Percentiles rank a stretch among this genome's conserved stretches.
phyloP scores from a whole-genome alignment of 1,140 invertebrate genomes.

The Aleiodes sp. region DNA sequence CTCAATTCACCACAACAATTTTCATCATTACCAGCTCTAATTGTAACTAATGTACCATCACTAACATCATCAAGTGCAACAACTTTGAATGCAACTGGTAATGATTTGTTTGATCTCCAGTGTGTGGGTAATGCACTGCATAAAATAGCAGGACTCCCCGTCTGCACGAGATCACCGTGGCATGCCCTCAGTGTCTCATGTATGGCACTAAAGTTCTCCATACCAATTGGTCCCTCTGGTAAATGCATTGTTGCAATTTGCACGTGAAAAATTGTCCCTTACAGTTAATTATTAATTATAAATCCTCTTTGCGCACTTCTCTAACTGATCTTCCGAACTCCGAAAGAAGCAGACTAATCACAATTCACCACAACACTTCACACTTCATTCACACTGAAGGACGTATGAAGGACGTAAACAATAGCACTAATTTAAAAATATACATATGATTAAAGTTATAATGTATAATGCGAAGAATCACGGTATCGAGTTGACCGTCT shows the following conservation, averaged over 20 bases:
- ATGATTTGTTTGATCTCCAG: slow-evolving; percentile 96
- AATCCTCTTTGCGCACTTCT: background rate
- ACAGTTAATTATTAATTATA: background rate
- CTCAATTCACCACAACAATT: slow-evolving; percentile 94
- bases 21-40: slow-evolving; percentile 95
- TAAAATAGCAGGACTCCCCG: slow-evolving; percentile 89
- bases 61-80: slow-evolving; percentile 89
- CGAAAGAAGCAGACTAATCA: background rate
- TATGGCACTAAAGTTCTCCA: slow-evolving; percentile 76
- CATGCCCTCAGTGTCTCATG: slow-evolving; percentile 85
- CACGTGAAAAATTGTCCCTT: background rate
- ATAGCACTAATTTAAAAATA: background rate
- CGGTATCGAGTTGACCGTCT: too few species aligned
- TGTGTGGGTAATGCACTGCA: slow-evolving; percentile 91
- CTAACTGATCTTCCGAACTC: too few species aligned
- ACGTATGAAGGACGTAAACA: background rate
- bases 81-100: slow-evolving; percentile 93
- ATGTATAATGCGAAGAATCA: too few species aligned
- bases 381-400: background rate
- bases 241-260: slow-evolving; percentile 64
- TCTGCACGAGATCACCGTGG: slow-evolving; percentile 88
- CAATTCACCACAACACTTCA: background rate
- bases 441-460: background rate
- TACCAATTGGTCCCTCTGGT: slow-evolving; percentile 69
- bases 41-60: slow-evolving; percentile 93